Conservation (phyloP, 2,797 vertebrate genomes). For the Takifugu ocellatus region DNA sequence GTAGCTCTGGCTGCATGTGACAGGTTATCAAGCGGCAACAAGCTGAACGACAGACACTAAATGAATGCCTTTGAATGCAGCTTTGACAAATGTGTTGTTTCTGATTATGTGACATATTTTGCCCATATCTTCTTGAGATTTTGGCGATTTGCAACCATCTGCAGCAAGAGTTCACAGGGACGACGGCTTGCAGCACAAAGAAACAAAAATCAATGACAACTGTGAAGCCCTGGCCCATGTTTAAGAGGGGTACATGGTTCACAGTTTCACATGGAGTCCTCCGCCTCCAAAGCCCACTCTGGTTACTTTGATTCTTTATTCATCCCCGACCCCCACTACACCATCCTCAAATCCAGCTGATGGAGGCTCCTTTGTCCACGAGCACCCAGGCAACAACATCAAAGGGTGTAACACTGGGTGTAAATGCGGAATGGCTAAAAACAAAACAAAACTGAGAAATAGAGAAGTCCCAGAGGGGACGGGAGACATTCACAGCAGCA, state of each 20-base stretch:
- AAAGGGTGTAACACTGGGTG: conserved; percentile 78
- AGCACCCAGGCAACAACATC: conserved; percentile 89
- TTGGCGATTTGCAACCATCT: too few relatives aligned
- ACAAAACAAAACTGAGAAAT: conserved; percentile 68
- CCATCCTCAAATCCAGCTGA: conserved; percentile 77
- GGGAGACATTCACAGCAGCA: conserved; percentile 77
- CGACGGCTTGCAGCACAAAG: conserved; percentile 43
- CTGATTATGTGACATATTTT: too few relatives aligned
- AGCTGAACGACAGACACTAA: conserved; percentile 6
- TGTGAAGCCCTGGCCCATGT: conserved; percentile 60
- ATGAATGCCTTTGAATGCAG: background rate
- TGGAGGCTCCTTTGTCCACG: conserved; percentile 81
- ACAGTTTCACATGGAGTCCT: conserved; percentile 73
- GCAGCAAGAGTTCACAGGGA: conserved; percentile 15
- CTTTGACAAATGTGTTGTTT: conserved; percentile 19
- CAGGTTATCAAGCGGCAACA: conserved; percentile 24
- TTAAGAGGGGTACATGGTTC: conserved; percentile 69
- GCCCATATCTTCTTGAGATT: too few relatives aligned
- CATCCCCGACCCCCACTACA: conserved; percentile 57
- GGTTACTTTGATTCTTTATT: conserved; percentile 82
- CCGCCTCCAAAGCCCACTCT: conserved; percentile 75
- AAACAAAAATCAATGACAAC: conserved; percentile 58
- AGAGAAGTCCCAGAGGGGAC: conserved; percentile 77
- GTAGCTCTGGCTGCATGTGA: conserved; percentile 48
- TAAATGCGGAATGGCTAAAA: conserved; percentile 72